Percentiles rank a stretch among this genome's conserved stretches.
Conservation (phyloP, 2,113 vertebrate genomes). For the Pardalotus punctatus region DNA sequence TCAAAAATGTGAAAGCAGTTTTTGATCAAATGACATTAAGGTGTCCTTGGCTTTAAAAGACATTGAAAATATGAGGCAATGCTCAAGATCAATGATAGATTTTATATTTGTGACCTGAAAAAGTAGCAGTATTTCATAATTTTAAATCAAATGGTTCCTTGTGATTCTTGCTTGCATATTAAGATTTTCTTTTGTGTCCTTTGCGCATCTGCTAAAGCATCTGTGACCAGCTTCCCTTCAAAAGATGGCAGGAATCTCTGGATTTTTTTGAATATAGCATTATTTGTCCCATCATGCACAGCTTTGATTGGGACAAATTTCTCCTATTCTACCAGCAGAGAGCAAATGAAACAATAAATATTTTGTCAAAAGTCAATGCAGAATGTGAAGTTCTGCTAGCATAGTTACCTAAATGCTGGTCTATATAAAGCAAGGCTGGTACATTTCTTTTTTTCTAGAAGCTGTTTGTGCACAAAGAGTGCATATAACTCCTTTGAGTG, state of each 20-base stretch:
- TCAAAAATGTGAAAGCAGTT: constrained; percentile 34
- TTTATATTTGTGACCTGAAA: constrained; percentile 61
- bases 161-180: neutral
- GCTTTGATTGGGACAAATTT: neutral
- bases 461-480: neutral
- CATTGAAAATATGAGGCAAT: constrained; percentile 47
- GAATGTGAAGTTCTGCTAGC: neutral
- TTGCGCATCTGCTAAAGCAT: neutral
- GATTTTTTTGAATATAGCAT: neutral
- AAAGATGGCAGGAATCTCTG: neutral
- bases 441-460: neutral
- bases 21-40: constrained; percentile 64
- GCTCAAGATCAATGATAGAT: constrained; percentile 62
- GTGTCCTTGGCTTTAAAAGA: constrained; percentile 59
- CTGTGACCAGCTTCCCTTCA: neutral
- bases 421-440: neutral
- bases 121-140: neutral
- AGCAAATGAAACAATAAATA: neutral
- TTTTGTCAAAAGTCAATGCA: neutral
- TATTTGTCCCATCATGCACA: neutral
- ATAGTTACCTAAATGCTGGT: neutral
- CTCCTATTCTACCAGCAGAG: neutral
- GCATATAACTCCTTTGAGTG: neutral
- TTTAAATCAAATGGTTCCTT: neutral
- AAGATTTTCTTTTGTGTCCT: neutral